These are phyloP conservation scores for Drosophila rellima DNA, from an alignment of 2,888 invertebrate species.

Conservation along the genomic window DNA sequence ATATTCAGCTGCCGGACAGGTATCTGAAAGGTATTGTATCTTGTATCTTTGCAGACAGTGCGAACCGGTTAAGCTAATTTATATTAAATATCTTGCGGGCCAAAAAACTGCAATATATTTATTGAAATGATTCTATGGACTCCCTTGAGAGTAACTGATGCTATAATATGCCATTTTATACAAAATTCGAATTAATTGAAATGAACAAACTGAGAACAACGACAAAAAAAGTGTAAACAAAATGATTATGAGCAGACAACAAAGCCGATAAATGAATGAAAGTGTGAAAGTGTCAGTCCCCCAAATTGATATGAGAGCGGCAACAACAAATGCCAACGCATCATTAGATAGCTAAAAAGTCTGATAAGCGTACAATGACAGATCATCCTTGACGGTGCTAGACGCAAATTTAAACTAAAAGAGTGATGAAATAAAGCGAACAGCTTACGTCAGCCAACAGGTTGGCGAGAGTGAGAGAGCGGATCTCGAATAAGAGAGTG, in stretches of 20 bases:
- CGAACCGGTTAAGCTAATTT: slow-evolving; percentile 69
- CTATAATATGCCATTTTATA: slow-evolving; percentile 16
- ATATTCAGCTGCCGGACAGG: slow-evolving; percentile 18
- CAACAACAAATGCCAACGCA: slow-evolving; percentile 34
- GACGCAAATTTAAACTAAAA: slow-evolving; percentile 12
- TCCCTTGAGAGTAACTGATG: slow-evolving; percentile 2
- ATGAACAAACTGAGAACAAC: slow-evolving; percentile 37
- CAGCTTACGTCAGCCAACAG: slow-evolving; percentile 47
- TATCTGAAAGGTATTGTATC: slow-evolving; percentile 5
- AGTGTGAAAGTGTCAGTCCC: slow-evolving; percentile 26
- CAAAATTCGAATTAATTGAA: slow-evolving; percentile 53
- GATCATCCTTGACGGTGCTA: slow-evolving; percentile 29
- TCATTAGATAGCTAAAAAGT: slow-evolving; percentile 26
- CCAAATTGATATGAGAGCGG: slow-evolving; percentile 7
- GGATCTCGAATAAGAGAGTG: slow-evolving; percentile 2
- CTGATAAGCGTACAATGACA: slow-evolving; percentile 46
- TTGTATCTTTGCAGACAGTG: slow-evolving; percentile 15
- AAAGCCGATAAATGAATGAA: slow-evolving; percentile 46
- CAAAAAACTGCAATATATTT: slow-evolving; percentile 13
- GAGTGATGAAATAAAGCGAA: slow-evolving; percentile 51
- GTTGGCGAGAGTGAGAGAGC: slow-evolving; percentile 3
- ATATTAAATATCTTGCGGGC: slow-evolving; percentile 16
- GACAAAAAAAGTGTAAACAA: slow-evolving; percentile 64
- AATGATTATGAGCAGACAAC: slow-evolving; percentile 76
- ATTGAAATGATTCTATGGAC: background rate